Conservation (phyloP, 92 coral and sea anemone species). For the Zoanthus gigantus region DNA sequence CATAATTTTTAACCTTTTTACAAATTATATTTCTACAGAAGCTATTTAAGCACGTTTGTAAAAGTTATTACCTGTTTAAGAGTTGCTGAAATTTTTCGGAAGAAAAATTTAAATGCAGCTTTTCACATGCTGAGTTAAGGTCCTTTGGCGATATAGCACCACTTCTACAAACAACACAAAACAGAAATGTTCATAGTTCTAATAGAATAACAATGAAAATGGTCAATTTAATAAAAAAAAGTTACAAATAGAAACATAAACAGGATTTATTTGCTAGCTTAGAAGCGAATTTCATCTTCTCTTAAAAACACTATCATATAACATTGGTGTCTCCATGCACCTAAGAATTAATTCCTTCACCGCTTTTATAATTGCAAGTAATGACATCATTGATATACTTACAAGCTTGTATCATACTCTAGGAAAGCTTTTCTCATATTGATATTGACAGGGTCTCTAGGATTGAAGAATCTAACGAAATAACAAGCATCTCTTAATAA, state of each 20-base stretch:
- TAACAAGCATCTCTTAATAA: background rate
- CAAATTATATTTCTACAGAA: background rate
- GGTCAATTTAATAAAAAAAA: too few relatives aligned
- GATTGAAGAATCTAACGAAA: slow-evolving; percentile 52
- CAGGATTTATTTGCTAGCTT: too few relatives aligned
- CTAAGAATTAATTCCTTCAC: too few relatives aligned
- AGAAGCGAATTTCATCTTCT: too few relatives aligned
- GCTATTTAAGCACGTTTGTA: background rate
- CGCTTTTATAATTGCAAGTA: too few relatives aligned
- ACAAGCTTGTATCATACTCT: slow-evolving; percentile 79
- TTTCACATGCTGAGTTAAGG: slow-evolving; percentile 58
- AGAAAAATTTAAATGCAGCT: slow-evolving; percentile 48
- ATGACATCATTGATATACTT: slow-evolving; percentile 25
- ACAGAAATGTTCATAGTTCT: background rate
- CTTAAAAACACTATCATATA: too few relatives aligned
- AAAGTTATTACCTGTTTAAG: slow-evolving; percentile 56
- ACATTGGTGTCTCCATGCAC: too few relatives aligned
- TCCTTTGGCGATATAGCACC: slow-evolving; percentile 72
- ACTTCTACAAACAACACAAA: slow-evolving; percentile 44
- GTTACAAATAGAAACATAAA: too few relatives aligned
- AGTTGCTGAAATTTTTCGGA: slow-evolving; percentile 56
- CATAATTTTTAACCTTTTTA: background rate
- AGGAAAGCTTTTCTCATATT: slow-evolving; percentile 74
- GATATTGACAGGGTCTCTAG: slow-evolving; percentile 68
- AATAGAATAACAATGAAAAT: too few relatives aligned